A percentile compares a stretch with the other conserved stretches of the same genome.
These are phyloP conservation scores for Guaruba guarouba DNA, from an alignment of 2,113 vertebrate genomes.

Conservation along the genomic window DNA sequence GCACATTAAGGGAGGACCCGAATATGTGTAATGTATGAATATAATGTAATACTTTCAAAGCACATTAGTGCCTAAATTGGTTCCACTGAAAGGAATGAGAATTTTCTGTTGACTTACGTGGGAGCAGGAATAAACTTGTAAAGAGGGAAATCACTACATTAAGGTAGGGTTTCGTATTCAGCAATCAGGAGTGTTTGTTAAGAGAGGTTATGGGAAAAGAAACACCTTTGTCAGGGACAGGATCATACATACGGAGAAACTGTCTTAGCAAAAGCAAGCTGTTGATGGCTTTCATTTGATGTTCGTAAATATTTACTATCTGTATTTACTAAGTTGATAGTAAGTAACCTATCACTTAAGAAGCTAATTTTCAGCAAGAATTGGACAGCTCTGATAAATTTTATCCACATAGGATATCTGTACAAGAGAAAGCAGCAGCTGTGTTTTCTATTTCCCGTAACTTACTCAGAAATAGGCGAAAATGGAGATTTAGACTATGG, in stretches of 20 bases:
- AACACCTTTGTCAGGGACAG: not conserved
- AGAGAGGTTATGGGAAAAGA: not conserved
- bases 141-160: not conserved
- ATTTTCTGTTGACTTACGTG: not conserved
- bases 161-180: not conserved
- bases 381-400: constrained; percentile 8
- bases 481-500: constrained; percentile 9
- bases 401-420: not conserved
- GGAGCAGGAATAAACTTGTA: not conserved
- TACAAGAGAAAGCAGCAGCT: not conserved
- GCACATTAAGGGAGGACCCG: not conserved
- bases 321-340: not conserved
- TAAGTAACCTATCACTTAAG: not conserved
- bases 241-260: not conserved
- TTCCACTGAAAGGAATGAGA: not conserved
- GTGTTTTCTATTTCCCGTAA: constrained; percentile 6
- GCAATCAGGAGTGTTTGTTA: not conserved
- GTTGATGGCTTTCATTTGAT: constrained; percentile 5
- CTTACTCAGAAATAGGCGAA: not conserved
- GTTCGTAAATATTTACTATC: not conserved
- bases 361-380: not conserved
- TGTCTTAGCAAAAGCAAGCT: not conserved
- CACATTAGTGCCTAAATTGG: not conserved
- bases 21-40: not conserved
- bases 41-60: not conserved